Evolutionary conservation across 2,888 invertebrate genomes (phyloP).

Genomic region (Hirtodrosophila cameraria): DNA sequence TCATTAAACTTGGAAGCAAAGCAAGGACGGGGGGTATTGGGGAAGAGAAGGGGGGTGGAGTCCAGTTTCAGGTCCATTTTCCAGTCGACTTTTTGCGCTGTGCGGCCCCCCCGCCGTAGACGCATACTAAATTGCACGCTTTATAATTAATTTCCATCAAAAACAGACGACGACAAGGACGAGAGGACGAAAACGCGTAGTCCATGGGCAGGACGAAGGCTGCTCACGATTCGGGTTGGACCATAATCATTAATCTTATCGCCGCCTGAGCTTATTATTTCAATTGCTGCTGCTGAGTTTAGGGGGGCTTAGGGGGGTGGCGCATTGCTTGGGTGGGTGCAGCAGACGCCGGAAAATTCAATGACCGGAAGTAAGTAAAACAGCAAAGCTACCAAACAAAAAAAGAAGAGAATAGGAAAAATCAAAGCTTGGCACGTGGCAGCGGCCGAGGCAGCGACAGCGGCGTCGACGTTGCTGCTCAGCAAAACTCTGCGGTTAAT

Average conservation of each 20-base stretch:
- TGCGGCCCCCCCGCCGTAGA: conserved; percentile 36
- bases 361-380: conserved; percentile 82
- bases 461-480: conserved; percentile 11
- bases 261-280: conserved; percentile 84
- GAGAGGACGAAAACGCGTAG: conserved; percentile 23
- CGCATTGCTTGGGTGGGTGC: conserved; percentile 29
- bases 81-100: conserved; percentile 45
- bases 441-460: neutral
- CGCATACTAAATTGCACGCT: conserved; percentile 82
- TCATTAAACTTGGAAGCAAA: conserved; percentile 59
- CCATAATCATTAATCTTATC: conserved; percentile 85
- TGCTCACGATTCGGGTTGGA: conserved; percentile 49
- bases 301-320: conserved; percentile 11
- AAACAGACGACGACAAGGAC: conserved; percentile 78
- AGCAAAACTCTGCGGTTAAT: conserved; percentile 75
- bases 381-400: conserved; percentile 57
- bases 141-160: conserved; percentile 83
- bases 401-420: conserved; percentile 35
- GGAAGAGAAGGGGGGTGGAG: neutral
- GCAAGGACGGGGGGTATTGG: neutral
- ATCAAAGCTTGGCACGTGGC: conserved; percentile 66
- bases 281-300: conserved; percentile 66
- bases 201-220: conserved; percentile 30
- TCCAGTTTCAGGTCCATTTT: conserved; percentile 29
- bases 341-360: conserved; percentile 65